phyloP scores from a whole-genome alignment of 2,888 invertebrate species.

The Cerastis leucographa region DNA sequence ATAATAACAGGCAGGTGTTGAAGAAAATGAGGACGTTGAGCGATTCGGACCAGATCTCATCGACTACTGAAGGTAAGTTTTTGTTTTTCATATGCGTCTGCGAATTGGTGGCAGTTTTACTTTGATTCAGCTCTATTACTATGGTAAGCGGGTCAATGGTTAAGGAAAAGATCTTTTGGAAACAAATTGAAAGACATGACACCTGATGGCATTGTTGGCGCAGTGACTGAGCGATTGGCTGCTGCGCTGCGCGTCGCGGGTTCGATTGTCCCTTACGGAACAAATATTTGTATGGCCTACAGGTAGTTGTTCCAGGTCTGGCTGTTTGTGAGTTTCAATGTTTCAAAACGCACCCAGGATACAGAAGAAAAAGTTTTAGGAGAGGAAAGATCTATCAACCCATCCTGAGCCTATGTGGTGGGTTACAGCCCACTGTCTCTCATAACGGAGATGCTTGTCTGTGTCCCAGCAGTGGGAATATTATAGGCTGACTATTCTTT shows the following conservation, averaged over 20 bases:
- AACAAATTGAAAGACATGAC: not conserved
- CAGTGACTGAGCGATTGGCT: too few relatives aligned
- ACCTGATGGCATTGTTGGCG: too few relatives aligned
- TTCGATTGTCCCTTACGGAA: too few relatives aligned
- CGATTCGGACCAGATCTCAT: conserved; percentile 85
- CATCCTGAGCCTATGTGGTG: not conserved
- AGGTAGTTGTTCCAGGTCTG: too few relatives aligned
- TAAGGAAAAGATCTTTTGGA: not conserved
- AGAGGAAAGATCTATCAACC: not conserved
- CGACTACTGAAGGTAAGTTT: conserved; percentile 85
- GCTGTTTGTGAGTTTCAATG: too few relatives aligned
- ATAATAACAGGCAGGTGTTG: conserved; percentile 82
- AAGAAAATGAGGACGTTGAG: conserved; percentile 85
- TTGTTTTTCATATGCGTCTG: not conserved
- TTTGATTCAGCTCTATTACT: not conserved
- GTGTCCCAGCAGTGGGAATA: not conserved
- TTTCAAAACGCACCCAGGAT: too few relatives aligned
- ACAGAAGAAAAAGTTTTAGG: too few relatives aligned
- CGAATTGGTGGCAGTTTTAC: not conserved
- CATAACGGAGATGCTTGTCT: not conserved
- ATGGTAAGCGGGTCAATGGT: not conserved
- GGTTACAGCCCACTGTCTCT: not conserved
- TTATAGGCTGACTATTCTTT: not conserved
- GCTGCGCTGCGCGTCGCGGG: too few relatives aligned
- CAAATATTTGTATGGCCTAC: too few relatives aligned